Base-by-base conservation (phyloP, 2,888 invertebrate species). In the Ramazzottius varieornatus region DNA sequence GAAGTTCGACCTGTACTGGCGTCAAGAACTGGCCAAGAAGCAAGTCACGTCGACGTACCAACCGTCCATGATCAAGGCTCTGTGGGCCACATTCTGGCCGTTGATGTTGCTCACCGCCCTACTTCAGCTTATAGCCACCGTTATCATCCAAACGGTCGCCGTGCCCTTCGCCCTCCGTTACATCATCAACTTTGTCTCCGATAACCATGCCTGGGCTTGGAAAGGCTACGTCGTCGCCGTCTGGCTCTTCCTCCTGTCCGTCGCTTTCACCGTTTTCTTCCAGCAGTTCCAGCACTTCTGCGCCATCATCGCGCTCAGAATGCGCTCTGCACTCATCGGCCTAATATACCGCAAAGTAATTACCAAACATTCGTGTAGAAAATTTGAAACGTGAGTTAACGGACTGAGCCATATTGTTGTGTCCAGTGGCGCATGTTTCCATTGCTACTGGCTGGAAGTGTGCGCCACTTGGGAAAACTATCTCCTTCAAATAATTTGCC, bases 61-160 rank as follows among this genome's bases (percentile, higher is more conserved):
- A 46, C 73, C 73, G 1, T 71, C 67, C 20, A 68, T 74, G 63
- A 64, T 70, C 40, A 66, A 67, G 46, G 70, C 71, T 20, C 67
- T 76, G 65, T 66, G 70, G 16, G 71, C 70, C 64, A 71, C 73
- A 16, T 75, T 73, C 68, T 70, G 73, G 32, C 66, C 69, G 2
- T 69, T 70, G 64, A 72, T 72, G 66, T 65, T 74, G 16, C 65
- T 72, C 1, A 72, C 74, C 33, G 72, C 73, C 1, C 68, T 71
- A 33, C 73, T 72, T 66, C 76, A 77, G 67, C 68, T 76, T 1
- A 46, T 72, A 16, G 20, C 54, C 13, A 54, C 54, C 16, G 54
- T 54, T 29, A n/a, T 54, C 20, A 8, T 54, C 8, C 54, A 54
- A 29, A 54, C 54, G 13, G 54, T 54, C 4, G 54, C 54, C 20